A percentile compares a stretch with the other conserved stretches of the same genome.
phyloP scores from a whole-genome alignment of 1,140 invertebrate species.

The Drosophila insularis region DNA sequence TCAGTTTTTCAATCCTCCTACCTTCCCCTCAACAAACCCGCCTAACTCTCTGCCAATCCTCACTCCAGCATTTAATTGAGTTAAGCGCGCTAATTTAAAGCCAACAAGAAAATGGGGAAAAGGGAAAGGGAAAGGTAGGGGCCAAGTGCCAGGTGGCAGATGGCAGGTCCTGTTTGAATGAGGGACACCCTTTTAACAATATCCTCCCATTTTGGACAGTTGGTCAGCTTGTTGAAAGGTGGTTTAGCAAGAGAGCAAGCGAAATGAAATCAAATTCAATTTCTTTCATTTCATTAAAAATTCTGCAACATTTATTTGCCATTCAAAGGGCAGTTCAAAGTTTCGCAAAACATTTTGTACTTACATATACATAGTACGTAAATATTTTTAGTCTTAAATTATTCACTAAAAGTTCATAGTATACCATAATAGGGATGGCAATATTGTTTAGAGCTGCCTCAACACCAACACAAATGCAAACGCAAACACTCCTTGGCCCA shows the following conservation, averaged over 20 bases:
- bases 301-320: neutral
- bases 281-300: neutral
- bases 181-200: conserved; percentile 1
- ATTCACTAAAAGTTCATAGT: no score
- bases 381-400: no score
- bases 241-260: neutral
- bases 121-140: conserved; percentile 2
- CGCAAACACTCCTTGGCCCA: neutral
- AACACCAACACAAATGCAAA: no score
- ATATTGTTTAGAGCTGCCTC: neutral
- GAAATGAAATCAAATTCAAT: neutral
- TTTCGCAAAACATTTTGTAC: neutral
- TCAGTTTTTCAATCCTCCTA: neutral
- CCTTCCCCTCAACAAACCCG: neutral
- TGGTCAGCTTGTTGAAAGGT: conserved; percentile 1
- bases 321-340: neutral
- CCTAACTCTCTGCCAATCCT: neutral
- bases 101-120: conserved; percentile 55
- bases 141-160: neutral
- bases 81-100: conserved; percentile 72
- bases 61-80: conserved; percentile 62
- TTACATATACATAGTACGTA: no score
- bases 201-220: neutral
- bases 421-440: neutral
- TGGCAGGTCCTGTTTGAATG: neutral